Evolutionary conservation across 2,113 vertebrate genomes (phyloP), one percentile per base, ranked within the genome.

Genomic region (Pyxicephalus adspersus): DNA sequence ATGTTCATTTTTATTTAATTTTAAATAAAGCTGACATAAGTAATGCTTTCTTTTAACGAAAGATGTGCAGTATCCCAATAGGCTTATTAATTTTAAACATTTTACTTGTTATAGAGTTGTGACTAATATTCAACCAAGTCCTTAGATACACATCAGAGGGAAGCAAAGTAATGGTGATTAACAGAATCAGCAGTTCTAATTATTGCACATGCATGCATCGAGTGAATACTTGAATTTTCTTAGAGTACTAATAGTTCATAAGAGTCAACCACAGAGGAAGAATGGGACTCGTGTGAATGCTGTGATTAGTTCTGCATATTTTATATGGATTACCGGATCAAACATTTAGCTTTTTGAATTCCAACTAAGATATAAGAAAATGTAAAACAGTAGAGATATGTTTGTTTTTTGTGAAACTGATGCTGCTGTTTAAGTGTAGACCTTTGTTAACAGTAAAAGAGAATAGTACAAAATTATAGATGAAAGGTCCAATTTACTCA

Each of bases 291-390:
- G 38, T 38, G 64, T 78, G 76, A 67, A 78, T 57, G 63, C 63
- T 57, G 51, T 61, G 29, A 70, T 70, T 80, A 80, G 55, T 70
- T 70, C 3, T 80, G 77, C 64, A 70, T 70, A 80, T 80, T 80
- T 80, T 68, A 80, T 61, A 23, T 25, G 64, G 54, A 68, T 68
- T 38, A 79, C 54, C 68, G 52, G 65, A 78, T 79, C 64, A 68
- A 58, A 68, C 28, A 28, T 66, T 67, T 78, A 66, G 50, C 76
- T 38, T 25, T 54, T 45, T 64, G 64, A 63, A 77, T 77, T 64
- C 58, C 11, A 64, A 29, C 71, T 73, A 31, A 58, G 58, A 61
- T 22, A 61, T 22, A 58, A 23, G 54, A 34, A 29, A 3, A 25
- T 58, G 28, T 38, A 73, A 31, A 73, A 58, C 34, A 13, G 29